Evolutionary conservation across 2,888 invertebrate genomes (phyloP), one percentile per base, ranked within the genome.

Genomic region (Microplitis manilae): DNA sequence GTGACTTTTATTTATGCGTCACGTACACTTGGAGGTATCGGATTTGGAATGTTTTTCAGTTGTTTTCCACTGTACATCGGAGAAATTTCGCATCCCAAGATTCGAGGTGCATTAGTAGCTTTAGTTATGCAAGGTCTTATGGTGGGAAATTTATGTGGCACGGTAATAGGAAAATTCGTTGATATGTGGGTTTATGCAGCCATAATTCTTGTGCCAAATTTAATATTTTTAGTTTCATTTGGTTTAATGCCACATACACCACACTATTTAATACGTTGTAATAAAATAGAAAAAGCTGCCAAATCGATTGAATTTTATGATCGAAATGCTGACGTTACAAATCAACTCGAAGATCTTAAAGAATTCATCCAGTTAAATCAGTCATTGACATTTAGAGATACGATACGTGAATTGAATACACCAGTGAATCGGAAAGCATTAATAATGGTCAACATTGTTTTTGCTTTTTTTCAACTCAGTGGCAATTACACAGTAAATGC

Each of bases 181-280:
- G 81, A 85, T 7, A 79, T 87, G 75, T 79, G 78, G 75, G 65
- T 79, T 7, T 88, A 86, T 62, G 85, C 87, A 1, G 62, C 82
- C 5, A 82, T 87, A 40, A 85, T 85, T 79, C 79, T 87, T n/a
- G 77, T 84, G 13, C 81, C 87, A 1, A 85, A 81, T 41, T 1
- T 86, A 1, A 8, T 81, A 5, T 86, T 84, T 74, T 71, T 89
- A 2, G 20, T 68, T 5, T 41, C 84, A 1, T 86, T 89, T 70
- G 77, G 80, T n/a, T 74, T 83, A 0, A 76, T 89, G 8, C 89
- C 89, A 0, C 85, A 86, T 6, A 86, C 89, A 6, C 87, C 89
- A 1, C 83, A 89, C 65, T 81, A 86, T 74, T 75, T 86, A 5
- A 79, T 84, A 2, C 79, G 78, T 5, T 64, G 67, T 0, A 83